phyloP scores from a whole-genome alignment of 2,113 vertebrate genomes.

The Zootoca vivipara region DNA sequence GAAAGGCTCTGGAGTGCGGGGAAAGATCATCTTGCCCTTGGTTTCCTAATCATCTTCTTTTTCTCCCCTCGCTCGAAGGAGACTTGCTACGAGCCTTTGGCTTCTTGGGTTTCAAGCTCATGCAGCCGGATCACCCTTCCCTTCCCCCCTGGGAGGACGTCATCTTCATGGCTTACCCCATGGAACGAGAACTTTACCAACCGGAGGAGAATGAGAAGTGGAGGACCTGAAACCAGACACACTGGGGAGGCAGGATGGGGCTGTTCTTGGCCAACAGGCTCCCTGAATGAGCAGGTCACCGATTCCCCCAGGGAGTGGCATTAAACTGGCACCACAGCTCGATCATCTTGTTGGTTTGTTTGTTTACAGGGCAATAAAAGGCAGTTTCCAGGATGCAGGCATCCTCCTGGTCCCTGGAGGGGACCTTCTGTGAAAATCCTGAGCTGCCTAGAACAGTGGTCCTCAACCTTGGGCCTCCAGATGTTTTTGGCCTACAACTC shows the following conservation, averaged over 20 bases:
- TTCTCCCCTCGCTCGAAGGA: conserved; percentile 34
- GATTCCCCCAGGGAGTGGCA: background rate
- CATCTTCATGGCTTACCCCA: conserved; percentile 69
- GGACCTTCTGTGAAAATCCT: no score
- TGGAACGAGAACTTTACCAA: conserved; percentile 56
- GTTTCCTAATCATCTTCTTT: background rate
- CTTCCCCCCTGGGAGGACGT: conserved; percentile 64
- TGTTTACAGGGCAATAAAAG: background rate
- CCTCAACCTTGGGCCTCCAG: no score
- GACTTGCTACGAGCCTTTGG: conserved; percentile 66
- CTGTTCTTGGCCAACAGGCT: accelerated
- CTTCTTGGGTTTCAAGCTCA: conserved; percentile 70
- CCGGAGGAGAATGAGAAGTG: background rate
- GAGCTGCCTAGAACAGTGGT: no score
- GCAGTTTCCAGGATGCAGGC: no score
- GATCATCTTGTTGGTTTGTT: accelerated
- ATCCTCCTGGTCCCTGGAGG: no score
- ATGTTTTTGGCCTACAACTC: no score
- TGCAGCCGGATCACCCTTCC: conserved; percentile 55
- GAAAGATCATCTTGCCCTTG: no score
- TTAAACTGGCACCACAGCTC: background rate
- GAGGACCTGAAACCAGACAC: background rate
- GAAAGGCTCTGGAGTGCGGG: no score
- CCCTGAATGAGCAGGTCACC: background rate
- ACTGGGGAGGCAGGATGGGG: background rate